Evolutionary conservation across 2,888 invertebrate species (phyloP).

Genomic region (Drosophila borealis): DNA sequence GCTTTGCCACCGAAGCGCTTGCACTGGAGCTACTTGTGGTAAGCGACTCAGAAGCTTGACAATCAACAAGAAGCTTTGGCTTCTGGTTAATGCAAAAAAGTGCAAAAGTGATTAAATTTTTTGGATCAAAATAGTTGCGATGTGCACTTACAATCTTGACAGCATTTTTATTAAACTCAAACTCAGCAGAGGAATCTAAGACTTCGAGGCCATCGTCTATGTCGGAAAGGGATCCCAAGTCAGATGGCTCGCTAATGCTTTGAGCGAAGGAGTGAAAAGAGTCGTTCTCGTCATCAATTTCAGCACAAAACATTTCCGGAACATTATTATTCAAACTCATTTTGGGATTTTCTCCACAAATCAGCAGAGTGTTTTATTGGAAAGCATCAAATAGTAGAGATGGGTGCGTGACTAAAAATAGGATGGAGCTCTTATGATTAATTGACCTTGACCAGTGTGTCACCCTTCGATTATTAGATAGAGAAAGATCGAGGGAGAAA

Average conservation of each 20-base stretch:
- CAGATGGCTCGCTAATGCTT: not conserved
- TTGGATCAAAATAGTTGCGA: not conserved
- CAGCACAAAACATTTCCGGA: not conserved
- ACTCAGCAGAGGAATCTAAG: not conserved
- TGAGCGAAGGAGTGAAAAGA: constrained; percentile 48
- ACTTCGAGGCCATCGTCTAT: not conserved
- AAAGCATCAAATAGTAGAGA: not conserved
- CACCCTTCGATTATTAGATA: constrained; percentile 6
- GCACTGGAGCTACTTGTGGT: not conserved
- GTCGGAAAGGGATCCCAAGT: constrained; percentile 1
- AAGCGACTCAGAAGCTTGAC: not conserved
- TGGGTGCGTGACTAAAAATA: constrained; percentile 1
- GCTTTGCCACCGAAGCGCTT: not conserved
- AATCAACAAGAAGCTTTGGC: too few species aligned
- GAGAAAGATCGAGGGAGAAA: not conserved
- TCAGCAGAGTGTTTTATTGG: not conserved
- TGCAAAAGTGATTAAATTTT: not conserved
- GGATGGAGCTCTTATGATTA: not conserved
- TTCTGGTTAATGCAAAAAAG: not conserved
- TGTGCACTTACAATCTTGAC: constrained; percentile 11
- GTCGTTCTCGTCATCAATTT: constrained; percentile 19
- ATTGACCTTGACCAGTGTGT: not conserved
- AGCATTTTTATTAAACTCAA: not conserved
- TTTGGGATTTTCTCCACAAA: not conserved
- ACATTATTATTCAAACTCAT: constrained; percentile 14